Conservation (phyloP, 2,113 vertebrate genomes). For the Gambusia holbrooki region DNA sequence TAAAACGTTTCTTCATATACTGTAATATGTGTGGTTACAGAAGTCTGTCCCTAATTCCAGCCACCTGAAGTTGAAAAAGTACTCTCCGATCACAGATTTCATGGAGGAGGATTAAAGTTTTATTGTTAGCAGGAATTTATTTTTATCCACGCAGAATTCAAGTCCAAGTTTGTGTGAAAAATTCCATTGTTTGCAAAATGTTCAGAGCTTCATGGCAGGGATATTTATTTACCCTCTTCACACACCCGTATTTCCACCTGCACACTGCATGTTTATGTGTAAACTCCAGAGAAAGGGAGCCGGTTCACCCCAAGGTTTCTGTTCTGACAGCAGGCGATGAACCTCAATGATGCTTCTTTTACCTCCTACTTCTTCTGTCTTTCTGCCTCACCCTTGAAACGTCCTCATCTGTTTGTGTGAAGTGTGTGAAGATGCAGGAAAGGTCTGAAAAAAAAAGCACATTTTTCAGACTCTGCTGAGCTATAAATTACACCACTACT, state of each 20-base stretch:
- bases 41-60: background rate
- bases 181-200: slow-evolving; percentile 57
- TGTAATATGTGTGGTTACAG: background rate
- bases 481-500: background rate
- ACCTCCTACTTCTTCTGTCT: background rate
- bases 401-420: slow-evolving; percentile 12
- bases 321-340: slow-evolving; percentile 47
- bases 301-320: slow-evolving; percentile 63
- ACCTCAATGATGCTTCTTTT: slow-evolving; percentile 51
- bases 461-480: background rate
- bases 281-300: slow-evolving; percentile 62
- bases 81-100: background rate
- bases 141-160: slow-evolving; percentile 1
- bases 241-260: slow-evolving; percentile 74
- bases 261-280: slow-evolving; percentile 74
- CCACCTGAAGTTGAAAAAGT: background rate
- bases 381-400: slow-evolving; percentile 24
- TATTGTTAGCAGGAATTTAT: background rate
- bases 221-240: slow-evolving; percentile 65
- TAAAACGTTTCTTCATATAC: background rate
- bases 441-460: slow-evolving; percentile 29
- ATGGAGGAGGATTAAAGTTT: background rate
- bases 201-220: slow-evolving; percentile 10
- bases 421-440: slow-evolving; percentile 30
- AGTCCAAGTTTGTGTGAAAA: slow-evolving; percentile 54